Evolutionary conservation across 2,797 vertebrate genomes (phyloP), one percentile per base, ranked within the genome.

Genomic region (Synanceia verrucosa): DNA sequence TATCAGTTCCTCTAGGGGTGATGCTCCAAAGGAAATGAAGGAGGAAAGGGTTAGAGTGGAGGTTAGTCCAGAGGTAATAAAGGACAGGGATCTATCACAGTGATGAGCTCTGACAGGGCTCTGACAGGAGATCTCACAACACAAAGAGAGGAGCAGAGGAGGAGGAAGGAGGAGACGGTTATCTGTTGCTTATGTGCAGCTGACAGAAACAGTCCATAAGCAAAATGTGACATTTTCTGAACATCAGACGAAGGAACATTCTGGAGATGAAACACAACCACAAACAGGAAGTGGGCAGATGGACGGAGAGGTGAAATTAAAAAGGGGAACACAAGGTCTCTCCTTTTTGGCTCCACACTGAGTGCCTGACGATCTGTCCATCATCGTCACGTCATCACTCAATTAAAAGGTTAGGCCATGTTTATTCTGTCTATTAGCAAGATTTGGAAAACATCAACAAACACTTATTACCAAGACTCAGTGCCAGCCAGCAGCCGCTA

Each of bases 331-430:
- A 78, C 34, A 70, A 57, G 76, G 65, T 79, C 71, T 55, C 47
- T 76, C 61, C 62, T 86, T 36, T 66, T 58, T 66, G 79, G 52
- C 78, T 86, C 72, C 57, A 62, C 77, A 66, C 57, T 9, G 62
- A 73, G 75, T 21, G 57, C 75, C 77, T 66, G 74, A 76, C 73
- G 83, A 90, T 90, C 87, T 84, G 79, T 93, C 88, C 85, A 86
- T 92, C 90, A 87, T 87, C 82, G 37, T 91, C 83, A 86, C 89
- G 92, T 93, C 91, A 88, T 80, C 91, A 88, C 91, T 90, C 90
- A 90, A 93, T 94, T 93, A 93, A 90, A 92, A 93, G 93, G 91
- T 94, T 94, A 94, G 87, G 80, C 86, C 67, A 5, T 93, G 92
- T 93, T 92, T 92, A 87, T 88, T 88, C 91, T 91, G 87, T 84